Evolutionary conservation across 2,888 invertebrate genomes (phyloP), one percentile per base, ranked within the genome.

Genomic region (Drosophila imparisetae): DNA sequence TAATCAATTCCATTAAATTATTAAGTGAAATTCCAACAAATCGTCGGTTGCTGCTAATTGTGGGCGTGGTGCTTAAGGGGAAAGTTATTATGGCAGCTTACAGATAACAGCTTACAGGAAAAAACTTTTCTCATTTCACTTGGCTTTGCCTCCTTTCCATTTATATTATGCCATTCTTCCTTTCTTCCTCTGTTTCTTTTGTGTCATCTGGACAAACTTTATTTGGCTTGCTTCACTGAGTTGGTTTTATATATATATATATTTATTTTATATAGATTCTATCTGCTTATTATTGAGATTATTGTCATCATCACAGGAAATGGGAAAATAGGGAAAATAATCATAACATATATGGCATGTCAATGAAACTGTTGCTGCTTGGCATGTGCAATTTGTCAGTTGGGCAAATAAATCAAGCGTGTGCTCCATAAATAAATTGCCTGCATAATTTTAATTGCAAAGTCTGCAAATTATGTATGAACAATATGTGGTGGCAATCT

Each of bases 1-100:
- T 89, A 90, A 89, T 90, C 83, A 86, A 89, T 88, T 83, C 75
- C 72, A 86, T 86, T 86, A 83, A 86, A 86, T 88, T 86, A 86
- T 90, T 90, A 73, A 83, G 72, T 73, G 80, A 78, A 71, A 53
- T 53, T 48, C 34, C 38, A 30, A 42, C 52, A 30, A 21, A 45
- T 60, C 62, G 52, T 32, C 55, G 32, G 32, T 4, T 24, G 10
- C 38, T 50, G 79, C 83, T 86, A 90, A 86, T 86, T 90, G 30
- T 48, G 65, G 67, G 65, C 50, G 63, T 61, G 57, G 38, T 45
- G 45, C 60, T 21, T 24, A 4, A 24, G 48, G 60, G 40, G 63
- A 58, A 70, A 80, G 54, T 80, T 80, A 67, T 78, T 78, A 65
- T 62, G 63, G 45, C 68, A 66, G 69, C 66, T 72, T 62, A 78